Percentiles rank a stretch among this genome's conserved stretches.
phyloP scores from a whole-genome alignment of 2,797 vertebrate genomes.

The Linurgus olivaceus region DNA sequence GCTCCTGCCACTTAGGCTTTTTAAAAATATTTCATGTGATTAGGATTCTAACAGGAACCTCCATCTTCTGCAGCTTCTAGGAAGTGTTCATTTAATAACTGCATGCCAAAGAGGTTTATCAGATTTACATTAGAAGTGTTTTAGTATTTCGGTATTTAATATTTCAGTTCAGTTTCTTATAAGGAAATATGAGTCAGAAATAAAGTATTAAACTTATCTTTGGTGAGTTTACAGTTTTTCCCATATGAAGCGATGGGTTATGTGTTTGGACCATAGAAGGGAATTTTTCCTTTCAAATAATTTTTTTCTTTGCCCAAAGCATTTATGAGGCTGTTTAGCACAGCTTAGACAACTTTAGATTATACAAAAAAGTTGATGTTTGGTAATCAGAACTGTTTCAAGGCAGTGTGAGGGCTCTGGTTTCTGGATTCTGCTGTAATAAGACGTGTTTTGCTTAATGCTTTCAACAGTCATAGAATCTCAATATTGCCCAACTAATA shows the following conservation, averaged over 20 bases:
- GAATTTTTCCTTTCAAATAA: not conserved
- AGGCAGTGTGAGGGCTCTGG: not conserved
- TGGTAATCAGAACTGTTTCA: not conserved
- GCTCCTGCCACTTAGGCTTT: not conserved
- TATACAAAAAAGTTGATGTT: not conserved
- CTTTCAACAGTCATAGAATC: not conserved
- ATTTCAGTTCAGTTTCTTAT: not conserved
- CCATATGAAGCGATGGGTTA: not conserved
- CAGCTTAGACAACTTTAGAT: not conserved
- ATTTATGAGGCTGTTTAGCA: not conserved
- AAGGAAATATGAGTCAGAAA: conserved; percentile 36
- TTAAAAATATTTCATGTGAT: not conserved
- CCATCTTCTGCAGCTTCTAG: not conserved
- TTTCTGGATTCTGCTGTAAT: not conserved
- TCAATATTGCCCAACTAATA: not conserved
- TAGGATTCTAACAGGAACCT: not conserved
- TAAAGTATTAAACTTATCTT: conserved; percentile 28
- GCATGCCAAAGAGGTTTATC: not conserved
- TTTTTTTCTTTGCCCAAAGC: not conserved
- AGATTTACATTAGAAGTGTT: conserved; percentile 4
- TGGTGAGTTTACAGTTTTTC: not conserved
- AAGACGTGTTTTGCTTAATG: not conserved
- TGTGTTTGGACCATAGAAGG: conserved; percentile 23
- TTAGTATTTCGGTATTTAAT: not conserved
- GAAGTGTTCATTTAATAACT: not conserved